These are phyloP conservation scores for Oxyscelio sp. DNA, from an alignment of 2,888 invertebrate species.

Conservation along the genomic window DNA sequence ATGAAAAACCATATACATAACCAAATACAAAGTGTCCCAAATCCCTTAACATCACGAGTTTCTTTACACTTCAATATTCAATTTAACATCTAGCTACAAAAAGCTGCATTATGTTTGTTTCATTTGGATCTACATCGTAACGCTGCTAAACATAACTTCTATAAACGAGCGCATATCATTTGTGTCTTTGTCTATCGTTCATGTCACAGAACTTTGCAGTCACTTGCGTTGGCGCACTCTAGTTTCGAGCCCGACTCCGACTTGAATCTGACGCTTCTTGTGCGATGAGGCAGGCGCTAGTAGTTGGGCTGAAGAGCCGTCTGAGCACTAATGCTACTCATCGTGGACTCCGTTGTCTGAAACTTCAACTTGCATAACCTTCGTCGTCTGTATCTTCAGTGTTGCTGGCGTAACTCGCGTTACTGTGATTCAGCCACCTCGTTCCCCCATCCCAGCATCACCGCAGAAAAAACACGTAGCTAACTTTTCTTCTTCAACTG, in stretches of 20 bases:
- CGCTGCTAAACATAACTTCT: constrained; percentile 13
- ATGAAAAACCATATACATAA: too few species aligned
- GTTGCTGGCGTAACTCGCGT: background rate
- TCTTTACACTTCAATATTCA: too few species aligned
- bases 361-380: constrained; percentile 75
- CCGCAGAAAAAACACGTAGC: constrained; percentile 41
- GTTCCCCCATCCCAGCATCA: background rate
- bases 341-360: constrained; percentile 82
- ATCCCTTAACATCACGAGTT: too few species aligned
- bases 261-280: constrained; percentile 64
- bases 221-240: constrained; percentile 24
- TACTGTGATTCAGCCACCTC: background rate
- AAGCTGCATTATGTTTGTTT: too few species aligned
- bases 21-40: too few species aligned
- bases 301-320: constrained; percentile 78
- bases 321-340: constrained; percentile 82
- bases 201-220: constrained; percentile 28
- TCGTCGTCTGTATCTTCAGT: constrained; percentile 44
- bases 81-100: too few species aligned
- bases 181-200: constrained; percentile 39
- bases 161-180: constrained; percentile 7
- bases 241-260: constrained; percentile 73
- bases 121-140: background rate
- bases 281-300: constrained; percentile 74
- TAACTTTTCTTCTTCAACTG: constrained; percentile 34